Evolutionary conservation across 2,797 vertebrate genomes (phyloP), one percentile per base, ranked within the genome.

Genomic region (Coracias cyanogaster): DNA sequence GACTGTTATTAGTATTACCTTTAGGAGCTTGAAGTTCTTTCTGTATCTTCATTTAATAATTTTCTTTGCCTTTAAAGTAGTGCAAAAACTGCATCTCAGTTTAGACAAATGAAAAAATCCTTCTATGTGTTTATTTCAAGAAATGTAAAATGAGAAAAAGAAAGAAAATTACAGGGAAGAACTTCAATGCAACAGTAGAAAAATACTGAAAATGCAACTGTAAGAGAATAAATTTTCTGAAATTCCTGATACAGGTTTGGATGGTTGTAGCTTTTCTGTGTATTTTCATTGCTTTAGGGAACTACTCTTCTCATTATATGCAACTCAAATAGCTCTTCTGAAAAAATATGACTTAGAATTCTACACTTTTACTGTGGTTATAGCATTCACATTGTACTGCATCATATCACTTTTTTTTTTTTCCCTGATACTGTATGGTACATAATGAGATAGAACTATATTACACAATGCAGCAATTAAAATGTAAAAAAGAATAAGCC

Each of bases 401-500:
- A 57, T 35, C 48, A 35, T 52, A 86, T 65, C n/a, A 58, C 33
- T 17, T 24, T 25, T 17, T 52, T 20, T 60, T 69, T 71, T 93
- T 69, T 77, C 45, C 25, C 35, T 33, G 17, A 25, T 61, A 41
- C 76, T 84, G 18, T 21, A 15, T 48, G 14, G 71, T 83, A 48
- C 46, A 5, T 91, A 86, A 94, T 12, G 15, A 72, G 51, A 28
- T 46, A 43, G 10, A 49, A 61, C 77, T 24, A 7, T 65, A 43
- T 43, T 58, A 58, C 57, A 74, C 86, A 86, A 16, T 73, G 33
- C 55, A 89, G 81, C 88, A 95, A 94, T 94, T 94, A 91, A 96
- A 94, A 92, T 89, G 51, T 77, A 49, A 80, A 91, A 93, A 91
- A 62, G 19, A 22, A 69, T 78, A 24, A 79, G 28, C 13, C 79